phyloP scores from a whole-genome alignment of 2,888 invertebrate genomes.

The Aleiodes testaceus region DNA sequence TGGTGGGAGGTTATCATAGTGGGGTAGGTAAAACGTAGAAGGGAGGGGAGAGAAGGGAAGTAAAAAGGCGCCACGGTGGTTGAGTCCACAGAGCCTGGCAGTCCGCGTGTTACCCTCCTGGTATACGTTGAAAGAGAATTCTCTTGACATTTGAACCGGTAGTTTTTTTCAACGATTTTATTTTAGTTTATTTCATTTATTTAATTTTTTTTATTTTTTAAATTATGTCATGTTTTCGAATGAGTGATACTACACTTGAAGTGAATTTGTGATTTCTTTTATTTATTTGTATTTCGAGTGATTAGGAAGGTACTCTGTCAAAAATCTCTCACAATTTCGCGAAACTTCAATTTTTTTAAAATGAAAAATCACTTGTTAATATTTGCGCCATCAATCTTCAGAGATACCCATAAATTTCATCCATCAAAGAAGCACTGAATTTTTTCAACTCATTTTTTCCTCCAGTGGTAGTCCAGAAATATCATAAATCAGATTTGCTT shows the following conservation, averaged over 20 bases:
- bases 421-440: background rate
- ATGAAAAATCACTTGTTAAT: conserved; percentile 15
- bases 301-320: conserved; percentile 8
- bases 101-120: conserved; percentile 64
- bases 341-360: background rate
- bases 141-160: background rate
- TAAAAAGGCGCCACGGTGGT: conserved; percentile 54
- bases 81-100: conserved; percentile 58
- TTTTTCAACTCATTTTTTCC: background rate
- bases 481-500: background rate
- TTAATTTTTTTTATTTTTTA: conserved; percentile 12
- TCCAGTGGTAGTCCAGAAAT: background rate
- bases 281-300: background rate
- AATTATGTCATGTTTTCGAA: no score
- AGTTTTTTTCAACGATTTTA: conserved; percentile 18
- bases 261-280: conserved; percentile 13
- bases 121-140: conserved; percentile 48
- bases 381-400: background rate
- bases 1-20: background rate
- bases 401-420: conserved; percentile 5
- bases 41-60: conserved; percentile 32
- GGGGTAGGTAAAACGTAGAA: conserved; percentile 15
- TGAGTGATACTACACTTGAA: conserved; percentile 17
- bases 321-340: conserved; percentile 4
- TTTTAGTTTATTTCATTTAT: conserved; percentile 33